These are phyloP conservation scores for Schizaphis graminum DNA, from an alignment of 2,888 invertebrate species.

Conservation along the genomic window DNA sequence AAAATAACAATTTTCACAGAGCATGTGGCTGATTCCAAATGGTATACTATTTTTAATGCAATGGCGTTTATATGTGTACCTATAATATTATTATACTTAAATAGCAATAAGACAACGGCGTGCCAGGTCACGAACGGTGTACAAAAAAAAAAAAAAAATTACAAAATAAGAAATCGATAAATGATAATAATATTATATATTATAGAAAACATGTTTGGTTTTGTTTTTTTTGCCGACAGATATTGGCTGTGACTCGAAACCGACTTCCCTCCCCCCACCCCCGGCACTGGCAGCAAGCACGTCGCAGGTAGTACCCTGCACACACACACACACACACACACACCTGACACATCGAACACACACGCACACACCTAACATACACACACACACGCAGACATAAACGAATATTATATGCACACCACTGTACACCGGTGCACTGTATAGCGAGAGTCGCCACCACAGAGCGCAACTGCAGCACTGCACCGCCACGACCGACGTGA, in stretches of 20 bases:
- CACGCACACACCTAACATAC: background rate
- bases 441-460: background rate
- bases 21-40: background rate
- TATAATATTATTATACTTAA: background rate
- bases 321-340: background rate
- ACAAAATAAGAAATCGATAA: constrained; percentile 3
- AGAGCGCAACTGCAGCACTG: background rate
- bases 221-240: constrained; percentile 42
- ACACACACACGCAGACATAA: background rate
- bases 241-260: background rate
- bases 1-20: background rate
- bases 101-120: background rate
- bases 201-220: constrained; percentile 35
- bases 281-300: background rate
- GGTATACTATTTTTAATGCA: background rate
- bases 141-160: background rate
- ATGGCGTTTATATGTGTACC: background rate
- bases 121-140: background rate
- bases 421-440: background rate
- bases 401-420: background rate
- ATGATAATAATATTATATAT: constrained; percentile 17
- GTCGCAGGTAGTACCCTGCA: background rate
- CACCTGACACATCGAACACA: background rate
- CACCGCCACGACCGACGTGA: background rate
- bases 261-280: background rate